Percentiles rank a stretch among this genome's conserved stretches.
These are phyloP conservation scores for Hirtodrosophila alboralis DNA, from an alignment of 2,888 invertebrate genomes.

Conservation along the genomic window DNA sequence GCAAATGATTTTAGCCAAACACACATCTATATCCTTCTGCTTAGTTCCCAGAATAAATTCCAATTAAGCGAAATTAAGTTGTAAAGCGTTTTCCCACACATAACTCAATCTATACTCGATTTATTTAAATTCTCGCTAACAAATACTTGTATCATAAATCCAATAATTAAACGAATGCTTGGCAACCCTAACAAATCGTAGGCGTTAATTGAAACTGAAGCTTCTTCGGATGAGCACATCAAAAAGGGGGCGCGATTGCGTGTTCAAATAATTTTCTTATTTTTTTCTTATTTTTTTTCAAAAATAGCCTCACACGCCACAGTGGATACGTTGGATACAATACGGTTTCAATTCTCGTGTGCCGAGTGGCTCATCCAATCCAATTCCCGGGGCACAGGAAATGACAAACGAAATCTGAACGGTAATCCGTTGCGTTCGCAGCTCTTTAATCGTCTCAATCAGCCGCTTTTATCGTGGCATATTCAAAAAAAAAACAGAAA, in stretches of 20 bases:
- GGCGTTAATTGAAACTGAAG: conserved; percentile 57
- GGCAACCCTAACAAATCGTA: conserved; percentile 67
- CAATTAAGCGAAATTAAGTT: conserved; percentile 50
- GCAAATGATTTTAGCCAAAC: conserved; percentile 68
- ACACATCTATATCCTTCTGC: not conserved
- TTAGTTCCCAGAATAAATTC: conserved; percentile 49
- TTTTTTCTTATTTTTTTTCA: no score
- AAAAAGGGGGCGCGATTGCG: conserved; percentile 60
- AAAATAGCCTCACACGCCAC: conserved; percentile 37
- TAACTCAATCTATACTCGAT: conserved; percentile 64
- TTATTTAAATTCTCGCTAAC: conserved; percentile 53
- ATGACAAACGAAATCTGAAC: conserved; percentile 51
- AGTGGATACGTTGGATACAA: conserved; percentile 26
- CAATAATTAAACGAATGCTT: conserved; percentile 43
- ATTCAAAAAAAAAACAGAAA: no score
- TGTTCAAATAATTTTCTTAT: conserved; percentile 27
- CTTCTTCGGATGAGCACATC: conserved; percentile 37
- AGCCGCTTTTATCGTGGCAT: conserved; percentile 59
- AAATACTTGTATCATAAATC: conserved; percentile 25
- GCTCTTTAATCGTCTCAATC: conserved; percentile 60
- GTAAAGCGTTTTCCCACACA: conserved; percentile 55
- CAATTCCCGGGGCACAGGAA: conserved; percentile 62
- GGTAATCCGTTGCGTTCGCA: conserved; percentile 64
- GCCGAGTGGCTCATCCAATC: conserved; percentile 21
- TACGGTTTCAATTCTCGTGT: conserved; percentile 38